Percentiles rank a stretch among this genome's conserved stretches.
Evolutionary conservation across 2,113 vertebrate species (phyloP).

Genomic region (Pachypanchax playfairii): DNA sequence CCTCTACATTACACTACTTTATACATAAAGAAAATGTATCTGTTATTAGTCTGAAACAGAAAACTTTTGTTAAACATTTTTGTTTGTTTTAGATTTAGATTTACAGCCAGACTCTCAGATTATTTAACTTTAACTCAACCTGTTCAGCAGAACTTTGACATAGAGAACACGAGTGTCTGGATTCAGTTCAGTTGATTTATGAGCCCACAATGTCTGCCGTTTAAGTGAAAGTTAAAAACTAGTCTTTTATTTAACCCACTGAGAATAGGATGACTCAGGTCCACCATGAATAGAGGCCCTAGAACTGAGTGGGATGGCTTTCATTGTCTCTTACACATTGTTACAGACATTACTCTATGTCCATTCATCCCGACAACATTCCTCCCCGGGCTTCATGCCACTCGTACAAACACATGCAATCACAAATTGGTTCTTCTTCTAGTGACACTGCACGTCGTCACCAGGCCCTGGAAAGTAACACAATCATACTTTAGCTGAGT

Average conservation of each 20-base stretch:
- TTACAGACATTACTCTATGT: slow-evolving; percentile 29
- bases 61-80: too few species aligned
- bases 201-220: background rate
- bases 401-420: slow-evolving; percentile 29
- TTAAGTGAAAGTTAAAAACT: slow-evolving; percentile 9
- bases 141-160: background rate
- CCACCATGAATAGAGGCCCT: slow-evolving; percentile 62
- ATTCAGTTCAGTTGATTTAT: background rate
- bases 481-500: slow-evolving; percentile 58
- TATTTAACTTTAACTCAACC: background rate
- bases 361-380: slow-evolving; percentile 56
- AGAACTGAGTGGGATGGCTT: slow-evolving; percentile 42
- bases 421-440: slow-evolving; percentile 24
- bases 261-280: slow-evolving; percentile 45
- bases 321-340: slow-evolving; percentile 49
- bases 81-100: too few species aligned
- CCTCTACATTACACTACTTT: too few species aligned
- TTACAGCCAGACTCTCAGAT: background rate
- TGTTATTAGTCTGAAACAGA: too few species aligned
- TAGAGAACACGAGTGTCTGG: too few species aligned
- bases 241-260: background rate
- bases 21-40: too few species aligned
- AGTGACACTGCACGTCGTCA: slow-evolving; percentile 59
- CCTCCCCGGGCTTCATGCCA: slow-evolving; percentile 44
- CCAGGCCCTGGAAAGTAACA: slow-evolving; percentile 64